phyloP scores from a whole-genome alignment of 1,140 invertebrate genomes.

The Dreissena rostriformis region DNA sequence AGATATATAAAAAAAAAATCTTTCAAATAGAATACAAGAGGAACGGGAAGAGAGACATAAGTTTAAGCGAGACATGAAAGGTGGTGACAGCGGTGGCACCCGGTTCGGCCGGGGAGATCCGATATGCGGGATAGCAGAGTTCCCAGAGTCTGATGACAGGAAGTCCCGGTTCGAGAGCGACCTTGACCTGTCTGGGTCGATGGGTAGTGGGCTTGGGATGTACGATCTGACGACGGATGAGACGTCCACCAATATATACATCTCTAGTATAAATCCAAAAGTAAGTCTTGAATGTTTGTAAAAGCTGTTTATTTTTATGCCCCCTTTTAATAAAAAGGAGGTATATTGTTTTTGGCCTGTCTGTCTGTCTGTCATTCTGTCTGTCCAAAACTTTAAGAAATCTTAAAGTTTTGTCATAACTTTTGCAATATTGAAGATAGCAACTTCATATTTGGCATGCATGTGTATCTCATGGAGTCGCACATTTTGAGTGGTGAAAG shows the following conservation, averaged over 20 bases:
- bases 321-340: no score
- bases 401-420: no score
- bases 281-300: slow-evolving; percentile 83
- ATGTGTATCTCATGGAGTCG: no score
- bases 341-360: no score
- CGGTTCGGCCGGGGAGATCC: slow-evolving; percentile 4
- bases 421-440: no score
- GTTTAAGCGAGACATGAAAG: slow-evolving; percentile 82
- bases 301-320: no score
- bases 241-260: slow-evolving; percentile 98
- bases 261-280: slow-evolving; percentile 98
- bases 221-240: slow-evolving; percentile 85
- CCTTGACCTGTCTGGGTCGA: slow-evolving; percentile 4
- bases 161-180: slow-evolving; percentile 32
- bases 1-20: no score
- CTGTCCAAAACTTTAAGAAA: no score
- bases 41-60: slow-evolving; percentile 97
- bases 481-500: no score
- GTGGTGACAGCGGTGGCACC: neutral
- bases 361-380: no score
- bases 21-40: slow-evolving; percentile 92
- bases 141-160: slow-evolving; percentile 17
- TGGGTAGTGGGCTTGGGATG: slow-evolving; percentile 41
- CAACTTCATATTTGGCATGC: no score
- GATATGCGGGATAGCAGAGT: slow-evolving; percentile 8